Conservation (phyloP, 2,113 vertebrate genomes). For the Odobenus rosmarus region DNA sequence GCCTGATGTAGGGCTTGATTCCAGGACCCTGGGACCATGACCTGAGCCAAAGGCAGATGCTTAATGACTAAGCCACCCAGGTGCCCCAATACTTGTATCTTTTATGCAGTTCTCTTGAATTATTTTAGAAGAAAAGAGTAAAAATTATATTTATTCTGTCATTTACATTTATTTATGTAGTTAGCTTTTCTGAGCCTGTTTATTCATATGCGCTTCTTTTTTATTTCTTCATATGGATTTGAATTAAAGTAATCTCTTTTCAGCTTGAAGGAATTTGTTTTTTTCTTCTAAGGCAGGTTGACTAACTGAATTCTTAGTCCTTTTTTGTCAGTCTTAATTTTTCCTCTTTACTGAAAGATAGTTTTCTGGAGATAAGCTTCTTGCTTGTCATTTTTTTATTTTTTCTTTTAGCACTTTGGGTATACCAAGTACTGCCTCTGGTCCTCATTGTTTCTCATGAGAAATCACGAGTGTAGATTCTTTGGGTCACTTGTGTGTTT, state of each 20-base stretch:
- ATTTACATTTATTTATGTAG: not conserved
- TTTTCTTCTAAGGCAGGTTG: not conserved
- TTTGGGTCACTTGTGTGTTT: not conserved
- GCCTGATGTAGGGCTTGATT: too few relatives aligned
- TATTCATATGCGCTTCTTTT: not conserved
- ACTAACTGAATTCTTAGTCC: not conserved
- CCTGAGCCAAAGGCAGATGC: too few relatives aligned
- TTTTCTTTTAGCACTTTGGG: not conserved
- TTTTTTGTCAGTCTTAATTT: not conserved
- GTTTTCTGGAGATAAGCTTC: not conserved
- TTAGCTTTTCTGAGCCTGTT: not conserved
- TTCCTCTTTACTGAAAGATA: not conserved
- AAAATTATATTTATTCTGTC: not conserved
- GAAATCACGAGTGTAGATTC: not conserved
- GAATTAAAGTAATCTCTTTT: not conserved
- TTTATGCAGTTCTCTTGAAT: not conserved
- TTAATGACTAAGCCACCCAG: too few relatives aligned
- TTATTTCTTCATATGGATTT: not conserved
- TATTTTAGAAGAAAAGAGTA: not conserved
- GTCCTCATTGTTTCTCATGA: not conserved
- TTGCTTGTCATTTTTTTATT: not conserved
- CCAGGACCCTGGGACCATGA: too few relatives aligned
- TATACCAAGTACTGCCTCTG: not conserved
- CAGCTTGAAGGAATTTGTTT: not conserved
- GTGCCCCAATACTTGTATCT: not conserved